Conservation (phyloP, 2,113 vertebrate species). For the Petromus typicus region DNA sequence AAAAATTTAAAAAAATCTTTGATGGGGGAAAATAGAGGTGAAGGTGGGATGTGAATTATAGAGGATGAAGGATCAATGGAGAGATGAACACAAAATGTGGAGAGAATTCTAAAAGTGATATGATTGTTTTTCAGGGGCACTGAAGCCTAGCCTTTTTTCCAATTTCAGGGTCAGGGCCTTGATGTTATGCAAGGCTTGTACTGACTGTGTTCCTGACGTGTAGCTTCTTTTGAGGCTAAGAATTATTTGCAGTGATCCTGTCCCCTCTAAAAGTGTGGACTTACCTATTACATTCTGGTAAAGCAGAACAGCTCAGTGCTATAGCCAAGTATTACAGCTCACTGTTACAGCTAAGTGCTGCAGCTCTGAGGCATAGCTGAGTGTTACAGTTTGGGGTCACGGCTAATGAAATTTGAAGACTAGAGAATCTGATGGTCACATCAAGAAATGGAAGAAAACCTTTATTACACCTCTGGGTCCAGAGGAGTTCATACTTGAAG, state of each 20-base stretch:
- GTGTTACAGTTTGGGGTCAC: too few relatives aligned
- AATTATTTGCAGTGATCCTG: neutral
- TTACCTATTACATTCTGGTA: neutral
- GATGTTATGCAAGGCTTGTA: neutral
- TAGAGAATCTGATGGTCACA: too few relatives aligned
- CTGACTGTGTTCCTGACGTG: neutral
- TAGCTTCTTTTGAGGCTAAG: neutral
- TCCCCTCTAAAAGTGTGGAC: neutral
- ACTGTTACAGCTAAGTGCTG: too few relatives aligned
- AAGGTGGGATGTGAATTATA: neutral
- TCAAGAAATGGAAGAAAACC: too few relatives aligned
- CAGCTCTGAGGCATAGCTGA: too few relatives aligned
- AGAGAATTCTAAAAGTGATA: neutral
- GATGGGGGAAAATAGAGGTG: neutral
- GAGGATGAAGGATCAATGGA: neutral
- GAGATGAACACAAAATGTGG: neutral
- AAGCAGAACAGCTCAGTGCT: too few relatives aligned
- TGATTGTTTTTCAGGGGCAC: neutral
- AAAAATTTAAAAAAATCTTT: neutral
- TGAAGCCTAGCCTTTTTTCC: neutral
- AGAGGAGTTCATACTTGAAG: too few relatives aligned
- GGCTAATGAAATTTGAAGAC: too few relatives aligned
- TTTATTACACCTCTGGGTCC: too few relatives aligned
- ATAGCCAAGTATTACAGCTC: too few relatives aligned
- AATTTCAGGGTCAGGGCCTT: neutral